A percentile compares a stretch with the other conserved stretches of the same genome.
Conservation (phyloP, 1,140 invertebrate genomes). For the Tetramorium simillimum region DNA sequence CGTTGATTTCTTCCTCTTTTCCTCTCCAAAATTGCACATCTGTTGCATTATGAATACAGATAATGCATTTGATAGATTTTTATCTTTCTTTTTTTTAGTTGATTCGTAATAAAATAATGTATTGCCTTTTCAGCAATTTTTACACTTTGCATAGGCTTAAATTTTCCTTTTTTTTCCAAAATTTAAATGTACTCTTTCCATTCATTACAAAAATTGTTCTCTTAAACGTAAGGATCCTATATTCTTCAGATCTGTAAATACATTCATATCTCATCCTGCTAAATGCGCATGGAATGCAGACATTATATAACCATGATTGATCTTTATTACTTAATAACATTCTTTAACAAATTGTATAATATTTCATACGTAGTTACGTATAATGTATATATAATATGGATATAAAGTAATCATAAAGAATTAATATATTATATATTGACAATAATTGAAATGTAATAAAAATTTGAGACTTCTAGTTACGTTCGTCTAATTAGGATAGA, state of each 20-base stretch:
- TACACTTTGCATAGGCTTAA: not conserved
- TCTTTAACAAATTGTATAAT: slow-evolving; percentile 71
- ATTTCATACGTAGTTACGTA: slow-evolving; percentile 55
- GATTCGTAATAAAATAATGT: not conserved
- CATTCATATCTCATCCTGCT: not conserved
- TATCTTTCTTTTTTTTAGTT: not conserved
- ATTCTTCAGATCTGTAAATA: not conserved
- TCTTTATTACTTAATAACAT: slow-evolving; percentile 70
- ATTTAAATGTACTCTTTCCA: not conserved
- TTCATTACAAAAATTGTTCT: not conserved
- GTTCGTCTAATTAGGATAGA: slow-evolving; percentile 50
- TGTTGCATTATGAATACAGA: not conserved
- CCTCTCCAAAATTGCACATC: not conserved
- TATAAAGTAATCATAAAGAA: slow-evolving; percentile 67
- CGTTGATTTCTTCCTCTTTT: not conserved
- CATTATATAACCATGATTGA: slow-evolving; percentile 63
- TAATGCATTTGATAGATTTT: not conserved
- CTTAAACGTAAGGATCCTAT: not conserved
- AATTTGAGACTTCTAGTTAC: slow-evolving; percentile 45
- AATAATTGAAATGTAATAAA: slow-evolving; percentile 63
- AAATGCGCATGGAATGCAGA: not conserved
- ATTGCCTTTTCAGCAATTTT: not conserved
- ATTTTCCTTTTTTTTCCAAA: not conserved
- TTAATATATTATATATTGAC: slow-evolving; percentile 61
- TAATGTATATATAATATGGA: slow-evolving; percentile 52